These are phyloP conservation scores for Doris montereyensis DNA, from an alignment of 2,888 invertebrate genomes.

Conservation along the genomic window DNA sequence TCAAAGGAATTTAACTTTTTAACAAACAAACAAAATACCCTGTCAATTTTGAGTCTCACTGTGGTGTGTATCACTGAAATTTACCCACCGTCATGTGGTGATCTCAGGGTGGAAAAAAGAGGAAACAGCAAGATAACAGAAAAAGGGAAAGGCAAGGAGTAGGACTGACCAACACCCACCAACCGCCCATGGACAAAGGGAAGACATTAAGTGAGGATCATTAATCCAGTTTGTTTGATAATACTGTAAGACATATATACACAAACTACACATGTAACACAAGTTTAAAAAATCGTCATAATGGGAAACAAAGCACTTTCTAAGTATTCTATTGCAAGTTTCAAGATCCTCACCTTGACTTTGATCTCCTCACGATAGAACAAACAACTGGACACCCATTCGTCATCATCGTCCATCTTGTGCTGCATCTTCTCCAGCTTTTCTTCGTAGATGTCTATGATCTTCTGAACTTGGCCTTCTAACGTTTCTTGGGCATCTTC, in stretches of 20 bases:
- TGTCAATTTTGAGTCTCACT: no score
- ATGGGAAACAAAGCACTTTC: neutral
- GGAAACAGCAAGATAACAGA: no score
- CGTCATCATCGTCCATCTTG: constrained; percentile 61
- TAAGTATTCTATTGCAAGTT: neutral
- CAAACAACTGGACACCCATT: constrained; percentile 62
- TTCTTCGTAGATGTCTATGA: constrained; percentile 50
- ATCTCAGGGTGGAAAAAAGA: no score
- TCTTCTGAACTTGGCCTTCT: constrained; percentile 57
- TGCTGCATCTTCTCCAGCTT: constrained; percentile 32
- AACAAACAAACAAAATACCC: no score
- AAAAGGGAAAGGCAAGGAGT: no score
- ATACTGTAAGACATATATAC: neutral
- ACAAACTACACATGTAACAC: neutral
- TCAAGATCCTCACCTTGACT: constrained; percentile 58
- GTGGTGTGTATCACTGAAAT: no score
- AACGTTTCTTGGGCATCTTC: constrained; percentile 55
- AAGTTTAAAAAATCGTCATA: neutral
- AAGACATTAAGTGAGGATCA: no score
- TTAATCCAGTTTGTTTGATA: no score
- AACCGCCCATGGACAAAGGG: no score
- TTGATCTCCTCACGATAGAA: constrained; percentile 60
- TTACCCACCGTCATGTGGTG: no score
- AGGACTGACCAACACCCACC: no score
- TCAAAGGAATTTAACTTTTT: no score